Evolutionary conservation across 1,140 invertebrate genomes (phyloP).

Genomic region (Hestina assimilis): DNA sequence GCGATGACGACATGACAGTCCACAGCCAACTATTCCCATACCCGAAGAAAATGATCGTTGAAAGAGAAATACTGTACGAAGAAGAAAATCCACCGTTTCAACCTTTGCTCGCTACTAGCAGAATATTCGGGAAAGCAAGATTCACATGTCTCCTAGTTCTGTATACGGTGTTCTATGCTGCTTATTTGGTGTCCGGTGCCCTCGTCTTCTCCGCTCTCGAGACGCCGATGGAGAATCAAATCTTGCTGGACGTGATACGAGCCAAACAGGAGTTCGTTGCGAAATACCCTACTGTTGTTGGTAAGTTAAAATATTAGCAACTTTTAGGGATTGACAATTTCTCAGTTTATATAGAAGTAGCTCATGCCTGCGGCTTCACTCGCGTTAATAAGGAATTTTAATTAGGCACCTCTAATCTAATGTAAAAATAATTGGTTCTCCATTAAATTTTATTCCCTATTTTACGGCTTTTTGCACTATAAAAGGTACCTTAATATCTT

Average conservation of each 20-base stretch:
- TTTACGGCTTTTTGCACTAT: no score
- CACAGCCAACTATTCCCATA: constrained; percentile 67
- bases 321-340: not conserved
- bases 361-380: no score
- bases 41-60: constrained; percentile 62
- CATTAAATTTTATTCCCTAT: no score
- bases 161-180: constrained; percentile 83
- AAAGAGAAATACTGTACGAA: constrained; percentile 61
- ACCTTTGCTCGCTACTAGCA: constrained; percentile 52
- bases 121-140: constrained; percentile 67
- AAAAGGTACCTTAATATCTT: no score
- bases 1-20: constrained; percentile 70
- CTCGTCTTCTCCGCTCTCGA: constrained; percentile 87
- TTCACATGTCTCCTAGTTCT: constrained; percentile 73
- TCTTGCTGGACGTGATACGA: constrained; percentile 76
- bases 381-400: no score
- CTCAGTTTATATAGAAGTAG: not conserved
- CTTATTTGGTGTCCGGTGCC: constrained; percentile 86
- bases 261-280: constrained; percentile 80
- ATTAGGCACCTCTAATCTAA: no score
- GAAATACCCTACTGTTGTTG: constrained; percentile 78
- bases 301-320: constrained; percentile 40
- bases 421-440: no score
- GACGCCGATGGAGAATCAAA: constrained; percentile 81
- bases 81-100: constrained; percentile 66